phyloP scores from a whole-genome alignment of 2,797 vertebrate genomes.

The Poeciliopsis infans region DNA sequence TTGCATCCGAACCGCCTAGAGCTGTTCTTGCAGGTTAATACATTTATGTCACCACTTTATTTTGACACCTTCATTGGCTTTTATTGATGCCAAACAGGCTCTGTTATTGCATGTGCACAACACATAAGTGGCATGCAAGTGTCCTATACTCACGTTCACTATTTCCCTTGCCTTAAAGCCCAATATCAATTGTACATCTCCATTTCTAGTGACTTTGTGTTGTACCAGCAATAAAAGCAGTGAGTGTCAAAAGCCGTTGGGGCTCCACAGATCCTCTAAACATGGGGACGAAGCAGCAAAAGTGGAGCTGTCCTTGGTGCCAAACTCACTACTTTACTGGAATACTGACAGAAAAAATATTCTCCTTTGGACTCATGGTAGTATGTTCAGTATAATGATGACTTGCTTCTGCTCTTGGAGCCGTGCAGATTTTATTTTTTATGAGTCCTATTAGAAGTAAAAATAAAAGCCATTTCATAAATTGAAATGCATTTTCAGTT shows the following conservation, averaged over 20 bases:
- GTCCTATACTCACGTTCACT: not conserved
- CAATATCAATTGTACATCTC: constrained; percentile 30
- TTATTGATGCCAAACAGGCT: constrained; percentile 24
- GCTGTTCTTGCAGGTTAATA: not conserved
- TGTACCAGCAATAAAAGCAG: constrained; percentile 33
- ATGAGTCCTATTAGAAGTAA: not conserved
- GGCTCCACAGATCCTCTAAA: constrained; percentile 55
- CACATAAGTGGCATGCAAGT: not conserved
- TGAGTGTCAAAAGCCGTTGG: constrained; percentile 35
- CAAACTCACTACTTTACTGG: constrained; percentile 52
- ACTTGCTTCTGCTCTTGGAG: constrained; percentile 36
- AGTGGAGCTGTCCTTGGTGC: constrained; percentile 63
- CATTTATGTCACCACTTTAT: not conserved
- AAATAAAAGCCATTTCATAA: not conserved
- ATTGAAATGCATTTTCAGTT: not conserved
- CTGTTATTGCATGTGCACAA: constrained; percentile 13
- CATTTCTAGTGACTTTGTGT: constrained; percentile 41
- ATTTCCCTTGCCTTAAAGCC: constrained; percentile 26
- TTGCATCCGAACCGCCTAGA: not conserved
- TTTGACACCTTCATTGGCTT: not conserved
- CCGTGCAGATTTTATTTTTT: constrained; percentile 35
- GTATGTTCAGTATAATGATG: constrained; percentile 34
- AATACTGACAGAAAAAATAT: constrained; percentile 45
- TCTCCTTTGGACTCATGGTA: constrained; percentile 33
- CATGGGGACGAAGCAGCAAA: constrained; percentile 29